These are phyloP conservation scores for Grantiella picta DNA, from an alignment of 2,113 vertebrate species.

Conservation along the genomic window DNA sequence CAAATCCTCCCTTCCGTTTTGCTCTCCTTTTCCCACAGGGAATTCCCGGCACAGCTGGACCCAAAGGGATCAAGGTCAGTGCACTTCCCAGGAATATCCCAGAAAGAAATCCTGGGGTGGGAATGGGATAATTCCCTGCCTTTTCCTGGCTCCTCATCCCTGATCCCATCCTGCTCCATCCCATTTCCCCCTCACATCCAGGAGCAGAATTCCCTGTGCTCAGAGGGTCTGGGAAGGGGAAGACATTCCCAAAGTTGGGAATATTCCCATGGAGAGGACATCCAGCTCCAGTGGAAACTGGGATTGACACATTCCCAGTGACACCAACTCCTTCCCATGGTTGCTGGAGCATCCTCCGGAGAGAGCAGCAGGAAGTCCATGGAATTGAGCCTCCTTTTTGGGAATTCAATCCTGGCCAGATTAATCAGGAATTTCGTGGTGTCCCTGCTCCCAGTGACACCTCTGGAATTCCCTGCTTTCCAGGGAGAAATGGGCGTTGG, in stretches of 20 bases:
- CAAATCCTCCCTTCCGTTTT: background rate
- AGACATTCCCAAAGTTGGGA: too few species aligned
- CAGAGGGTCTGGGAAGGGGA: too few species aligned
- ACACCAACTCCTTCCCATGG: background rate
- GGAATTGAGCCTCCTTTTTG: background rate
- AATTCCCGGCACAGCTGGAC: conserved; percentile 71
- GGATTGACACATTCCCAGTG: too few species aligned
- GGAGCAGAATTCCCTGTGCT: too few species aligned
- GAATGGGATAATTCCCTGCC: background rate
- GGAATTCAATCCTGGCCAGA: background rate
- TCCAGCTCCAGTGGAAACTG: too few species aligned
- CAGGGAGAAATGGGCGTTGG: conserved; percentile 80
- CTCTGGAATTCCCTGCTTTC: background rate
- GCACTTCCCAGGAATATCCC: background rate
- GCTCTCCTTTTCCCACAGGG: conserved; percentile 63
- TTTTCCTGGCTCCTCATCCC: background rate
- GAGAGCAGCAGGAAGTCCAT: background rate
- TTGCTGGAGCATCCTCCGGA: background rate
- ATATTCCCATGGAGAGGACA: too few species aligned
- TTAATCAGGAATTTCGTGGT: background rate
- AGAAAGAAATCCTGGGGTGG: background rate
- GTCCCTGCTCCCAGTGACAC: background rate
- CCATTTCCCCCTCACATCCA: background rate
- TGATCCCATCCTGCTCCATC: background rate
- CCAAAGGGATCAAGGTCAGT: conserved; percentile 84